A percentile compares a stretch with the other conserved stretches of the same genome.
phyloP scores from a whole-genome alignment of 2,113 vertebrate species.

The Heterotilapia buettikoferi region DNA sequence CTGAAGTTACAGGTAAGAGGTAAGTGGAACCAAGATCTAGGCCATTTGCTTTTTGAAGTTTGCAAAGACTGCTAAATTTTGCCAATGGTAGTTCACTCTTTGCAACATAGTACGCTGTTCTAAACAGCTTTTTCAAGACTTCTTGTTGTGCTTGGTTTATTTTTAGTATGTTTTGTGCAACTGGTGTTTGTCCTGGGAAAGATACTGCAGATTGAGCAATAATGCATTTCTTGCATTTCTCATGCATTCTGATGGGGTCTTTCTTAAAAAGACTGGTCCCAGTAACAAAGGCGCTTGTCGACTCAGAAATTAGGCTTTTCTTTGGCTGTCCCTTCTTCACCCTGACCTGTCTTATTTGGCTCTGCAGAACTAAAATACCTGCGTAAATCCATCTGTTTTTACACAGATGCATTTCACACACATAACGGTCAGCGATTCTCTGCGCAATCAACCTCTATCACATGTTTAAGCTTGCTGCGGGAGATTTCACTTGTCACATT shows the following conservation, averaged over 20 bases:
- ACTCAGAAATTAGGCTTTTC: rapidly evolving
- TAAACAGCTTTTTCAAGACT: neutral
- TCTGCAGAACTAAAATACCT: neutral
- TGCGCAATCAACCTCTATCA: neutral
- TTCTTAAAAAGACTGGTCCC: neutral
- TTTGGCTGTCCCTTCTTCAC: neutral
- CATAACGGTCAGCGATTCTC: neutral
- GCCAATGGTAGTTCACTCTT: neutral
- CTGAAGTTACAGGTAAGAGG: neutral
- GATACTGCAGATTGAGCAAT: neutral
- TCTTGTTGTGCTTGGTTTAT: neutral
- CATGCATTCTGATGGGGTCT: neutral
- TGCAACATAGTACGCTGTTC: neutral
- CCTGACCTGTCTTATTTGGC: neutral
- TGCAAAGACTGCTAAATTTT: neutral
- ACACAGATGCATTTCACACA: neutral
- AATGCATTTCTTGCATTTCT: neutral
- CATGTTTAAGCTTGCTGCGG: rapidly evolving
- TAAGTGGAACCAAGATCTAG: neutral
- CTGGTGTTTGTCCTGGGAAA: neutral
- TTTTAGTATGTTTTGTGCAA: neutral
- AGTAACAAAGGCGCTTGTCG: neutral
- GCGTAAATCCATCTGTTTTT: neutral
- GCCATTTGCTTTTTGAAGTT: neutral
- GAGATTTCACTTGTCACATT: neutral